Percentiles rank a stretch among this genome's conserved stretches.
Evolutionary conservation across 2,888 invertebrate genomes (phyloP).

Genomic region (Catocala fraxini): DNA sequence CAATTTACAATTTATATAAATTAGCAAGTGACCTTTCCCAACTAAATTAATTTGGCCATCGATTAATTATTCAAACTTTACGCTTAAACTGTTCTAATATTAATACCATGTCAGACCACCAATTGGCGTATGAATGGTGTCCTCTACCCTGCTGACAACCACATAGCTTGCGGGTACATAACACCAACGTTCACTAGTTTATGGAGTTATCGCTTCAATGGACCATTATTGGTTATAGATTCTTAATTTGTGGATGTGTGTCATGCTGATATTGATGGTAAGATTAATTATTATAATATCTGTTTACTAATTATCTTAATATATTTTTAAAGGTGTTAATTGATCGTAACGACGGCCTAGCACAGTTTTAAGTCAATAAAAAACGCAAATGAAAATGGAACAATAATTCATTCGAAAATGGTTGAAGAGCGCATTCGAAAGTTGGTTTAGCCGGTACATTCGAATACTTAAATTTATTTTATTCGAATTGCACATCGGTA

Average conservation of each 20-base stretch:
- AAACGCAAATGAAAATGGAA: too few relatives aligned
- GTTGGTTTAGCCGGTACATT: too few relatives aligned
- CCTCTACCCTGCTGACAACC: background rate
- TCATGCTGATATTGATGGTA: background rate
- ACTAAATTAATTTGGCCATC: conserved; percentile 7
- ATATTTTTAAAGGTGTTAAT: too few relatives aligned
- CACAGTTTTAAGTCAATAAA: too few relatives aligned
- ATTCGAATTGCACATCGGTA: too few relatives aligned
- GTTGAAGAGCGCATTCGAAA: too few relatives aligned
- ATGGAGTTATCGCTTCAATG: conserved; percentile 1
- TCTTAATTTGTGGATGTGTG: background rate
- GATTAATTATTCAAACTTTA: conserved; percentile 11
- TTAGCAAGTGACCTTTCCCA: background rate
- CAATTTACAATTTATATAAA: background rate
- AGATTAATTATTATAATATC: background rate
- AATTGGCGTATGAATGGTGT: conserved; percentile 8
- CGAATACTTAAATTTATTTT: too few relatives aligned
- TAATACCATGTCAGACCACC: conserved; percentile 1
- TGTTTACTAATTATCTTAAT: background rate
- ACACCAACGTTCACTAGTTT: background rate
- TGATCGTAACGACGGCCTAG: too few relatives aligned
- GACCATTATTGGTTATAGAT: background rate
- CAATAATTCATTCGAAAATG: too few relatives aligned
- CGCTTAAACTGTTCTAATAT: conserved; percentile 8
- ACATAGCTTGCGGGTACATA: background rate